A percentile compares a stretch with the other conserved stretches of the same genome.
phyloP scores from a whole-genome alignment of 2,113 vertebrate genomes.

The Aix galericulata region DNA sequence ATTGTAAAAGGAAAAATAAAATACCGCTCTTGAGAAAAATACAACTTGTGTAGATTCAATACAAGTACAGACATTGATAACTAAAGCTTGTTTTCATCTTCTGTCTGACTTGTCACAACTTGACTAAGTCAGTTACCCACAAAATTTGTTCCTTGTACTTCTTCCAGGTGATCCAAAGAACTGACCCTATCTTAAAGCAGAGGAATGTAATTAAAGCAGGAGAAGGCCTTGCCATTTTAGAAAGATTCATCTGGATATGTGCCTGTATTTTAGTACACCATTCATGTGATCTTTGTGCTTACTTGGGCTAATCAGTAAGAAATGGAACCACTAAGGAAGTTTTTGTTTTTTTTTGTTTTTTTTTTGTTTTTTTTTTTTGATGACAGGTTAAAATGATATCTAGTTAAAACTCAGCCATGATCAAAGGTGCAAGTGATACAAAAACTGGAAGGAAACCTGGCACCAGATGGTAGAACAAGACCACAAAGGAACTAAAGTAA shows the following conservation, averaged over 20 bases:
- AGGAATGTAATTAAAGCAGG: not conserved
- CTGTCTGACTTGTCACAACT: not conserved
- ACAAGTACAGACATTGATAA: not conserved
- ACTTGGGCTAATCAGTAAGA: not conserved
- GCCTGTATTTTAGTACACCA: not conserved
- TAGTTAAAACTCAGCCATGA: slow-evolving; percentile 46
- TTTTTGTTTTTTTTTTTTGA: slow-evolving; percentile 9
- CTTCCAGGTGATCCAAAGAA: slow-evolving; percentile 23
- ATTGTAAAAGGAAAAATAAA: not conserved
- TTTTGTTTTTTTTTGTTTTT: not conserved
- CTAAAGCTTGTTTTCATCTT: slow-evolving; percentile 33
- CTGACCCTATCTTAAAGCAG: not conserved
- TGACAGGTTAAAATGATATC: not conserved
- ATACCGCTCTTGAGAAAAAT: not conserved
- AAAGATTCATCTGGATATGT: not conserved
- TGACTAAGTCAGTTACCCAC: slow-evolving; percentile 34
- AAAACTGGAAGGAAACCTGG: not conserved
- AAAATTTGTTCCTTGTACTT: slow-evolving; percentile 1
- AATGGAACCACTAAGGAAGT: not conserved
- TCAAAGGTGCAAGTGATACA: slow-evolving; percentile 28
- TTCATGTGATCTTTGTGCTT: not conserved
- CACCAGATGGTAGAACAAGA: slow-evolving; percentile 10
- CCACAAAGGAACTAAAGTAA: not conserved
- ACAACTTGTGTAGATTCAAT: not conserved
- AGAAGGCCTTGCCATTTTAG: not conserved